Conservation (phyloP, 1,140 invertebrate species). For the Pseudomyrmex concolor region DNA sequence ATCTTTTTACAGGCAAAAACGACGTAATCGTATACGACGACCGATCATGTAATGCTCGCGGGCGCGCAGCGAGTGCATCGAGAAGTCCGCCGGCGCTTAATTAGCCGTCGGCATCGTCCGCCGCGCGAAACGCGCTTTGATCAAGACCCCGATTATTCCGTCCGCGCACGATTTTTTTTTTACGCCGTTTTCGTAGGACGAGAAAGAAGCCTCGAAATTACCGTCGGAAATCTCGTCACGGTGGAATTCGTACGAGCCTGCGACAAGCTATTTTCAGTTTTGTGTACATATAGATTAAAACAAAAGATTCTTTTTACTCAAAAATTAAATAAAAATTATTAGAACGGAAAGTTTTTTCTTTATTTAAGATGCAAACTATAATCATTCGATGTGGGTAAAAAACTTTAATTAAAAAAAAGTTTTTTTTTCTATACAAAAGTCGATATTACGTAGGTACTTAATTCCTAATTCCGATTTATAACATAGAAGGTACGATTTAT, state of each 20-base stretch:
- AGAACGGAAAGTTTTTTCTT: too few species aligned
- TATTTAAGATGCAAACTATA: too few species aligned
- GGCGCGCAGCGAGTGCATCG: slow-evolving; percentile 57
- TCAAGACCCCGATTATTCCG: slow-evolving; percentile 68
- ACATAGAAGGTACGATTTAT: too few species aligned
- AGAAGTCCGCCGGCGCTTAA: slow-evolving; percentile 67
- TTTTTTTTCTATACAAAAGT: too few species aligned
- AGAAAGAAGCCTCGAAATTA: slow-evolving; percentile 39
- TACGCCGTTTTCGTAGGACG: slow-evolving; percentile 36
- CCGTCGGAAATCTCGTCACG: slow-evolving; percentile 8
- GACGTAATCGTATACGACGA: slow-evolving; percentile 75
- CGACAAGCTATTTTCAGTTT: slow-evolving; percentile 2
- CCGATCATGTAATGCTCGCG: slow-evolving; percentile 74
- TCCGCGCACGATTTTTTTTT: slow-evolving; percentile 36
- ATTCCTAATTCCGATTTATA: neutral
- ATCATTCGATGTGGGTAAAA: too few species aligned
- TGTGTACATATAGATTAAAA: neutral
- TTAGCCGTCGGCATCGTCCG: slow-evolving; percentile 68
- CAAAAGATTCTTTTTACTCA: too few species aligned
- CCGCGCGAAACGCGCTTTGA: slow-evolving; percentile 70
- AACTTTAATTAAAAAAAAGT: too few species aligned
- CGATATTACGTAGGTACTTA: too few species aligned
- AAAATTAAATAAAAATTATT: too few species aligned
- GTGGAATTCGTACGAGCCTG: neutral
- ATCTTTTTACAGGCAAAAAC: slow-evolving; percentile 70